These are phyloP conservation scores for Steinernema hermaphroditum DNA, from an alignment of 2,888 invertebrate species.

Conservation along the genomic window DNA sequence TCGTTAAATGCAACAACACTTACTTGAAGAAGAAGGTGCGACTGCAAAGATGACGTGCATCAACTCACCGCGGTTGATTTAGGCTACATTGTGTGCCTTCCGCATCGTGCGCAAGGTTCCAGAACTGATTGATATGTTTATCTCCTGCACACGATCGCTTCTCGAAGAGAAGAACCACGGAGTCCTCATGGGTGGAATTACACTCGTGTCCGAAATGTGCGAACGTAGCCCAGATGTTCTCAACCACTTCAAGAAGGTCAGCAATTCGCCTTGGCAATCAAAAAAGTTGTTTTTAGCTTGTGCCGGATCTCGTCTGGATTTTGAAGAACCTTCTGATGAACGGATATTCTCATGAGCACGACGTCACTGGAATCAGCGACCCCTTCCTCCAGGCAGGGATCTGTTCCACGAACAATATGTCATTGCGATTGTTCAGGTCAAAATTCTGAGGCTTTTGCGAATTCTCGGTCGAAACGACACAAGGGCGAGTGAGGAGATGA, in stretches of 20 bases:
- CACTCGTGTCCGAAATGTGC: constrained; percentile 98
- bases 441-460: constrained; percentile 88
- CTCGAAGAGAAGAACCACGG: constrained; percentile 99
- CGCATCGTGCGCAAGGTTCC: constrained; percentile 94
- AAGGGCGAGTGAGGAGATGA: constrained; percentile 98
- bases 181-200: constrained; percentile 94
- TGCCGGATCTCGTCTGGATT: constrained; percentile 95
- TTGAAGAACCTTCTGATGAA: constrained; percentile 93
- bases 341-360: constrained; percentile 99
- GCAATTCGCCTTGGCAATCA: constrained; percentile 1
- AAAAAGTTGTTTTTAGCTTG: constrained; percentile 75
- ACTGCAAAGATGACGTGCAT: no score
- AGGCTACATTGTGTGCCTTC: constrained; percentile 80
- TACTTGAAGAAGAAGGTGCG: constrained; percentile 95
- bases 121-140: constrained; percentile 98
- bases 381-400: constrained; percentile 98
- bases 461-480: constrained; percentile 93
- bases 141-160: constrained; percentile 91
- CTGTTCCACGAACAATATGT: constrained; percentile 32
- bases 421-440: constrained; percentile 74
- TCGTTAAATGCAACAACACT: constrained; percentile 97
- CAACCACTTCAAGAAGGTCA: constrained; percentile 95
- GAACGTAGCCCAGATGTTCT: constrained; percentile 94
- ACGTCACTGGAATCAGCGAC: constrained; percentile 98
- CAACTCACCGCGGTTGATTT: no score